These are phyloP conservation scores for Hirtodrosophila histrioides DNA, from an alignment of 2,888 invertebrate species.

Conservation along the genomic window DNA sequence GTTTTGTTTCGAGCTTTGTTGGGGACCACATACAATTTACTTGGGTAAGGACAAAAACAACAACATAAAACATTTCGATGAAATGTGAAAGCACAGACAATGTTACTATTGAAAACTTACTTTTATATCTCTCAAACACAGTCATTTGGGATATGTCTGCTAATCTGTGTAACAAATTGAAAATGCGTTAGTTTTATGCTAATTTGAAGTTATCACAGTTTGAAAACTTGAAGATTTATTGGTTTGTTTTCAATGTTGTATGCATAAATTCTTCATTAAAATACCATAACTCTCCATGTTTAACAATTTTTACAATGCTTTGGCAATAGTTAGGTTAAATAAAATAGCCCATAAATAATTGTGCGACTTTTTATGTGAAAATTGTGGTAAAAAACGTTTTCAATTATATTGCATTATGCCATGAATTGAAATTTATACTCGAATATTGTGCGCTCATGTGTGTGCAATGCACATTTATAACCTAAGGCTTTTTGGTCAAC, in stretches of 20 bases:
- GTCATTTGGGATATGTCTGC: neutral
- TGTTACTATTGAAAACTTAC: conserved; percentile 1
- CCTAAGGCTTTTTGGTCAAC: conserved; percentile 60
- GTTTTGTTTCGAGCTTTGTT: conserved; percentile 8
- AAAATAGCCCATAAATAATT: conserved; percentile 44
- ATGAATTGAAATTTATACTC: conserved; percentile 33
- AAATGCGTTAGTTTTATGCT: neutral
- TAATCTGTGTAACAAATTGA: conserved; percentile 1
- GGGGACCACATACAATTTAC: conserved; percentile 16
- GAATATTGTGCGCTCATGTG: conserved; percentile 24
- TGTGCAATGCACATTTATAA: conserved; percentile 44
- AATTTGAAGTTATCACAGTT: conserved; percentile 1
- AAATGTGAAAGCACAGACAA: conserved; percentile 6
- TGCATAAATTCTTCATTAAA: too few species aligned
- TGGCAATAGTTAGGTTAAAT: conserved; percentile 24
- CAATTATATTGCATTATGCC: neutral
- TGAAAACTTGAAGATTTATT: conserved; percentile 26
- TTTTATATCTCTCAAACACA: neutral
- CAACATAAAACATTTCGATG: neutral
- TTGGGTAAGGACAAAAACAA: neutral
- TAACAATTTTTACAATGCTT: too few species aligned
- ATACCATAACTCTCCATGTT: too few species aligned
- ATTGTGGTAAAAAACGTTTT: conserved; percentile 13
- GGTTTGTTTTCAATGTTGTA: conserved; percentile 21
- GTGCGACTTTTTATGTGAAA: conserved; percentile 1